A percentile compares a stretch with the other conserved stretches of the same genome.
Conservation (phyloP, 2,888 invertebrate genomes). For the Cheilosia urbana region DNA sequence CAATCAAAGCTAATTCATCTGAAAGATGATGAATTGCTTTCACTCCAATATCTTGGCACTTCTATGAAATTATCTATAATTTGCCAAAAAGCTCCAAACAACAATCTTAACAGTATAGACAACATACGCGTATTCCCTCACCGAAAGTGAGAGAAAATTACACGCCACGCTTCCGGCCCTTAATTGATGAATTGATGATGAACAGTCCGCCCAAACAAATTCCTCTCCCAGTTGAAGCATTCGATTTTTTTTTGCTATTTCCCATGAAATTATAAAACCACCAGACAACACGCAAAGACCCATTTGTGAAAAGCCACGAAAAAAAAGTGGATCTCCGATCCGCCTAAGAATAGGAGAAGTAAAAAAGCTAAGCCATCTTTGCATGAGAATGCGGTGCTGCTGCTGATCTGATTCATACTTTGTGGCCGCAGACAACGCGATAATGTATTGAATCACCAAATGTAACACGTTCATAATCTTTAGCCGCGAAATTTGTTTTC, state of each 20-base stretch:
- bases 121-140: background rate
- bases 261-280: conserved; percentile 29
- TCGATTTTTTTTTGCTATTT: conserved; percentile 16
- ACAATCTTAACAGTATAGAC: conserved; percentile 6
- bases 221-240: conserved; percentile 2
- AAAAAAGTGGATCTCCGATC: background rate
- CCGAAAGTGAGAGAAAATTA: conserved; percentile 27
- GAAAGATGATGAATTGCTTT: conserved; percentile 36
- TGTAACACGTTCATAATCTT: conserved; percentile 12
- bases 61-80: conserved; percentile 25
- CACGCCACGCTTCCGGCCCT: conserved; percentile 48
- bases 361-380: conserved; percentile 12
- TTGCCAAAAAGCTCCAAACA: conserved; percentile 12
- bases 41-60: conserved; percentile 26
- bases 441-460: conserved; percentile 25
- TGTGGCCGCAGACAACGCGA: conserved; percentile 2
- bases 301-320: conserved; percentile 9
- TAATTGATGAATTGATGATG: conserved; percentile 42
- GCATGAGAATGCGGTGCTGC: conserved; percentile 24
- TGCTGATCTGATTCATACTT: conserved; percentile 32
- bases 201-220: conserved; percentile 1
- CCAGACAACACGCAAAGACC: conserved; percentile 17
- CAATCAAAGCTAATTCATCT: background rate
- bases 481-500: conserved; percentile 24
- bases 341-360: background rate